A percentile compares a stretch with the other conserved stretches of the same genome.
phyloP scores from a whole-genome alignment of 2,888 invertebrate species.

The Thereva nobilitata region DNA sequence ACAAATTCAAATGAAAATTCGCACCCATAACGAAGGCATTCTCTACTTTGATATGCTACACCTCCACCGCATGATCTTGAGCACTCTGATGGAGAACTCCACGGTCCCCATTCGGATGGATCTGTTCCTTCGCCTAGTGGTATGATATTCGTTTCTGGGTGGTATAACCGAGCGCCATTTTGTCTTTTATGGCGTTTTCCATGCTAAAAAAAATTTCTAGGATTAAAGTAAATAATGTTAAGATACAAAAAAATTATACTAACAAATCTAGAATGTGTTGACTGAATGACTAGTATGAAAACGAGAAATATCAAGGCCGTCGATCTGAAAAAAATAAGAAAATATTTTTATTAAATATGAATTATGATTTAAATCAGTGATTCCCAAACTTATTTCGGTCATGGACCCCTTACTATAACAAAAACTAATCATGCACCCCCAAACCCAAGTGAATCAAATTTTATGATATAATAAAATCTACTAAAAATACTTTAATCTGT shows the following conservation, averaged over 20 bases:
- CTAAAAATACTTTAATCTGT: too few species aligned
- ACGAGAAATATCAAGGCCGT: conserved; percentile 65
- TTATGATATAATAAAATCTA: too few species aligned
- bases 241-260: conserved; percentile 54
- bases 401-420: too few species aligned
- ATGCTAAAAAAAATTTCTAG: conserved; percentile 56
- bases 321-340: conserved; percentile 61
- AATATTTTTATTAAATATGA: not conserved
- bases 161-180: conserved; percentile 72
- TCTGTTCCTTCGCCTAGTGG: conserved; percentile 70
- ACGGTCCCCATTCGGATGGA: conserved; percentile 75
- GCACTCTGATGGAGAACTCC: conserved; percentile 83
- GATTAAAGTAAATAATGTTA: not conserved
- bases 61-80: conserved; percentile 93
- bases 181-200: conserved; percentile 77
- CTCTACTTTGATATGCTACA: conserved; percentile 81
- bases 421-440: too few species aligned
- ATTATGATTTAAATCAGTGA: not conserved
- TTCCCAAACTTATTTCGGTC: too few species aligned
- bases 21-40: conserved; percentile 61
- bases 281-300: conserved; percentile 61
- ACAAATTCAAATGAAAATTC: not conserved
- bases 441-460: too few species aligned
- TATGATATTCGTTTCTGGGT: conserved; percentile 72
- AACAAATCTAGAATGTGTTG: conserved; percentile 65